Evolutionary conservation across 2,888 invertebrate species (phyloP), one percentile per base, ranked within the genome.

Genomic region (Spodoptera littoralis): DNA sequence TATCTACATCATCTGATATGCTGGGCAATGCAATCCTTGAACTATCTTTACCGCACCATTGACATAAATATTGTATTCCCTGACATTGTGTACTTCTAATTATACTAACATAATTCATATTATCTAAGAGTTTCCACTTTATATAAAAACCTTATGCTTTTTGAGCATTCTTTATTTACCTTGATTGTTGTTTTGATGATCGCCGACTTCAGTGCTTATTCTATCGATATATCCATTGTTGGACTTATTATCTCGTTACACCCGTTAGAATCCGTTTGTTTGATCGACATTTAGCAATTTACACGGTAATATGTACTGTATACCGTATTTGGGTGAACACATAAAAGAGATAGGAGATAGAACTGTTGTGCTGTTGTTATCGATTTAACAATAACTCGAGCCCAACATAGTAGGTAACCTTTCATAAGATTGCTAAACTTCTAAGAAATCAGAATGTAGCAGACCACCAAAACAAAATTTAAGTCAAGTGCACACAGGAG

Each of bases 1-100:
- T 92, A 92, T 90, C 91, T 90, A 93, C 90, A 88, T 86, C 82
- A 76, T 82, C 79, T 93, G 93, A 93, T 93, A 93, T 93, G 93
- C 89, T 87, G 84, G 74, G 88, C 87, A 88, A 88, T 84, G 86
- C 86, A 87, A 86, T 84, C 84, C 80, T 76, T 73, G 65, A 77
- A 73, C 65, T 63, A 58, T 67, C 70, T 72, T 60, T 69, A 65
- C 57, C 57, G 76, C 73, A 71, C 68, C 73, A 69, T 73, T 69
- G 70, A 73, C 74, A 72, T 78, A 69, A 69, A 67, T 73, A 73
- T 75, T 63, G 65, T 78, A 77, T 63, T 73, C 71, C 76, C 70
- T 73, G 77, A 73, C 78, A 58, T 69, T 69, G 65, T 76, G 77
- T 78, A 74, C 74, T 80, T 81, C 72, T 79, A 78, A 79, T 68